These are phyloP conservation scores for Siderastrea radians DNA, from an alignment of 92 coral and sea anemone species.

Conservation along the genomic window DNA sequence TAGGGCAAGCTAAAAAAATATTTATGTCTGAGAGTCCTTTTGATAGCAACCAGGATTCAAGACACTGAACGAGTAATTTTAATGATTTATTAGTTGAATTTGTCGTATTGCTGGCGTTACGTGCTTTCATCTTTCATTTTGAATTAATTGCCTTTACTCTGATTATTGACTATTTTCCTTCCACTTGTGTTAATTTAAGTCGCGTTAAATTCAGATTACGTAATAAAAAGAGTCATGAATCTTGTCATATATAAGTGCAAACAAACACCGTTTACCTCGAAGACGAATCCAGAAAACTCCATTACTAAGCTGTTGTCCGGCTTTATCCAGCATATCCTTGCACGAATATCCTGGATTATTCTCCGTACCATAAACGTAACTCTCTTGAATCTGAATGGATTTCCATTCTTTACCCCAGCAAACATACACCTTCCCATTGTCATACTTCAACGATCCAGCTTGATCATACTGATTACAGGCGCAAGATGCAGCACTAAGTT, in stretches of 20 bases:
- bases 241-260: background rate
- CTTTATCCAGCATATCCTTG: background rate
- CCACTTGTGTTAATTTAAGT: too few relatives aligned
- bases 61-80: too few relatives aligned
- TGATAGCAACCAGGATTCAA: too few relatives aligned
- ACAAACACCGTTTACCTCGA: background rate
- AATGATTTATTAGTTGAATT: too few relatives aligned
- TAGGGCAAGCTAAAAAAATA: too few relatives aligned
- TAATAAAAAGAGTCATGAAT: too few relatives aligned
- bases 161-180: too few relatives aligned
- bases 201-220: too few relatives aligned
- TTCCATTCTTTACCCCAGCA: constrained; percentile 9
- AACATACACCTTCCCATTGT: background rate
- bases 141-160: too few relatives aligned
- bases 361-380: background rate
- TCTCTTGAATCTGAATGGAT: background rate
- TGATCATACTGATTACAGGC: background rate
- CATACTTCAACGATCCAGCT: constrained; percentile 13
- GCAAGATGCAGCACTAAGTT: background rate
- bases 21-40: too few relatives aligned
- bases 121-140: too few relatives aligned
- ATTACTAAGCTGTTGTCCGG: constrained; percentile 4
- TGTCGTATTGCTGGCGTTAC: too few relatives aligned
- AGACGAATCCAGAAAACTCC: constrained; percentile 25
- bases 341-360: constrained; percentile 1